Percentiles rank a stretch among this genome's conserved stretches.
Conservation (phyloP, 2,888 invertebrate genomes). For the Drosophila subsilvestris region DNA sequence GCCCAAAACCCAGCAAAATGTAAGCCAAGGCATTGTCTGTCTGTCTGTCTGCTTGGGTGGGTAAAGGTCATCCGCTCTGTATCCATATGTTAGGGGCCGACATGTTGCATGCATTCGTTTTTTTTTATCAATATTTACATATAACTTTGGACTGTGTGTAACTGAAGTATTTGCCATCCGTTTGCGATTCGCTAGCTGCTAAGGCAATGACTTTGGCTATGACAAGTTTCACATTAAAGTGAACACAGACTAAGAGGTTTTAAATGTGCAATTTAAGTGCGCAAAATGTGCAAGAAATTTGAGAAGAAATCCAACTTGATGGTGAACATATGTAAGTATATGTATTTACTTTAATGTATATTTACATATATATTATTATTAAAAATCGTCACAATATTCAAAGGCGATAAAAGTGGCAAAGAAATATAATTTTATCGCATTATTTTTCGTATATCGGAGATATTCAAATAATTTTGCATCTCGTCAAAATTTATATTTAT, state of each 20-base stretch:
- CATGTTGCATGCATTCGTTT: slow-evolving; percentile 56
- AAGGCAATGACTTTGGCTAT: neutral
- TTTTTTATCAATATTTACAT: slow-evolving; percentile 76
- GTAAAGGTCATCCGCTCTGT: slow-evolving; percentile 49
- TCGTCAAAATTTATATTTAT: too few species aligned
- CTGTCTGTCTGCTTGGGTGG: neutral
- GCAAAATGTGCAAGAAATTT: too few species aligned
- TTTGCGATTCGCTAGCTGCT: slow-evolving; percentile 3
- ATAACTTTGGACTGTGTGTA: slow-evolving; percentile 50
- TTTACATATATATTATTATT: too few species aligned
- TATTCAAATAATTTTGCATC: too few species aligned
- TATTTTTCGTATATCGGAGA: too few species aligned
- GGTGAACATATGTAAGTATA: too few species aligned
- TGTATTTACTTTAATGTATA: too few species aligned
- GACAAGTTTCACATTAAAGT: neutral
- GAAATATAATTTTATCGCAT: too few species aligned
- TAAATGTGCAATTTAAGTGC: neutral
- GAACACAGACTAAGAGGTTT: neutral
- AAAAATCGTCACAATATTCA: too few species aligned
- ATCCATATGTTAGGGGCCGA: slow-evolving; percentile 25
- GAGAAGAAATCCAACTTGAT: too few species aligned
- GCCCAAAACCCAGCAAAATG: neutral
- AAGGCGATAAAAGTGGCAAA: too few species aligned
- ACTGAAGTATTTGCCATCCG: slow-evolving; percentile 46
- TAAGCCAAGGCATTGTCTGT: slow-evolving; percentile 16